Percentiles rank a stretch among this genome's conserved stretches.
These are phyloP conservation scores for Cyrtodaria siliqua DNA, from an alignment of 2,888 invertebrate genomes.

Conservation along the genomic window DNA sequence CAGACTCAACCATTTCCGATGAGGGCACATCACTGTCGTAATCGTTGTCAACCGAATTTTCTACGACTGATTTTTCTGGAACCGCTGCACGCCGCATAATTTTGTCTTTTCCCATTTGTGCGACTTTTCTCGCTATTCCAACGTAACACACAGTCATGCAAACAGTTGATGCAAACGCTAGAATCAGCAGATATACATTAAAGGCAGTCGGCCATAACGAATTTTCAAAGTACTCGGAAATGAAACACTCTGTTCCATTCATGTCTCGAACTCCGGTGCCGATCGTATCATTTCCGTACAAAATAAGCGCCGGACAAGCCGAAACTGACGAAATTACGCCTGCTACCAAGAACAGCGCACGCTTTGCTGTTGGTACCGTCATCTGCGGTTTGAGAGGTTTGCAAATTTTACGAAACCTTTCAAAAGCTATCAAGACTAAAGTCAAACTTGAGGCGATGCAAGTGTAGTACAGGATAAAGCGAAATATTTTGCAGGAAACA, in stretches of 20 bases:
- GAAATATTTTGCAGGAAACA: slow-evolving; percentile 49
- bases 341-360: slow-evolving; percentile 40
- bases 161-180: slow-evolving; percentile 41
- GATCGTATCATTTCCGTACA: slow-evolving; percentile 49
- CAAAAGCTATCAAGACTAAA: slow-evolving; percentile 54
- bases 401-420: slow-evolving; percentile 57
- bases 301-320: slow-evolving; percentile 40
- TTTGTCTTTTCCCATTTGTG: slow-evolving; percentile 49
- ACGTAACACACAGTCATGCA: slow-evolving; percentile 50
- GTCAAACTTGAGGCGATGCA: slow-evolving; percentile 57
- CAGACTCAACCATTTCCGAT: background rate
- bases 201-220: slow-evolving; percentile 52
- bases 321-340: slow-evolving; percentile 43
- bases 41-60: slow-evolving; percentile 2
- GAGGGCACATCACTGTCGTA: background rate
- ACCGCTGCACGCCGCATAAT: slow-evolving; percentile 30
- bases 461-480: slow-evolving; percentile 55
- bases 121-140: slow-evolving; percentile 49
- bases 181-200: slow-evolving; percentile 48
- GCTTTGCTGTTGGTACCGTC: slow-evolving; percentile 44
- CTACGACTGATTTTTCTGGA: slow-evolving; percentile 12
- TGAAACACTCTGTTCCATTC: slow-evolving; percentile 52
- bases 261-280: slow-evolving; percentile 27
- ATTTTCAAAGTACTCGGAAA: slow-evolving; percentile 32
- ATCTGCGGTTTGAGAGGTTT: slow-evolving; percentile 58